phyloP scores from a whole-genome alignment of 1,140 invertebrate species.

The Psix sp. region DNA sequence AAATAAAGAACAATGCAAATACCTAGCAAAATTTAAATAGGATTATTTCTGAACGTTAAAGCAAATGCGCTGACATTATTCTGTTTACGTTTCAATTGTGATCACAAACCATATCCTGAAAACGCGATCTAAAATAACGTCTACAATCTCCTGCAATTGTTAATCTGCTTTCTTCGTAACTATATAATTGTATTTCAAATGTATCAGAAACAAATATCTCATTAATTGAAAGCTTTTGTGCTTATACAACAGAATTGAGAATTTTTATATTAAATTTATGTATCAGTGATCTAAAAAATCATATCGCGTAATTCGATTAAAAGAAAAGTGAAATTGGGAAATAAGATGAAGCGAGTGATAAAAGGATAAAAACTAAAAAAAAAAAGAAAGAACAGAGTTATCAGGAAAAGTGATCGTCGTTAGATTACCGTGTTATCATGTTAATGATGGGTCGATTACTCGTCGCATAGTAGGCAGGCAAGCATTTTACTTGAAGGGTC shows the following conservation, averaged over 20 bases:
- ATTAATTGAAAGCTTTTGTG: too few relatives aligned
- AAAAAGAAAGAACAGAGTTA: conserved; percentile 26
- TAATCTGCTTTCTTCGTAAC: too few relatives aligned
- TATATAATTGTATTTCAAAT: too few relatives aligned
- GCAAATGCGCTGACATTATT: conserved; percentile 53
- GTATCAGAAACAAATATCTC: too few relatives aligned
- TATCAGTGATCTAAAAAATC: too few relatives aligned
- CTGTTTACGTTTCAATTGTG: conserved; percentile 60
- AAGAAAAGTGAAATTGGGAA: conserved; percentile 1
- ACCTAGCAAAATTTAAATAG: too few relatives aligned
- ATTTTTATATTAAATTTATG: too few relatives aligned
- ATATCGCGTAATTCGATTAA: background rate
- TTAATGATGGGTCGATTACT: conserved; percentile 46
- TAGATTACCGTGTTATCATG: conserved; percentile 53
- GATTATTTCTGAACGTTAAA: conserved; percentile 51
- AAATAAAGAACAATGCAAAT: too few relatives aligned
- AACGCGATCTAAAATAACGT: conserved; percentile 52
- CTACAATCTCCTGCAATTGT: too few relatives aligned
- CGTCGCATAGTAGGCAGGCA: conserved; percentile 22
- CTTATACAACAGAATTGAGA: too few relatives aligned
- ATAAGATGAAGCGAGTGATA: conserved; percentile 15
- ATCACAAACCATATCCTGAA: conserved; percentile 53
- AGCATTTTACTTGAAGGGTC: conserved; percentile 32
- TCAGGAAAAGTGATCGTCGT: conserved; percentile 44
- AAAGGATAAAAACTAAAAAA: conserved; percentile 15